Base-by-base conservation (phyloP, 2,113 vertebrate species). In the Atlantisia rogersi region DNA sequence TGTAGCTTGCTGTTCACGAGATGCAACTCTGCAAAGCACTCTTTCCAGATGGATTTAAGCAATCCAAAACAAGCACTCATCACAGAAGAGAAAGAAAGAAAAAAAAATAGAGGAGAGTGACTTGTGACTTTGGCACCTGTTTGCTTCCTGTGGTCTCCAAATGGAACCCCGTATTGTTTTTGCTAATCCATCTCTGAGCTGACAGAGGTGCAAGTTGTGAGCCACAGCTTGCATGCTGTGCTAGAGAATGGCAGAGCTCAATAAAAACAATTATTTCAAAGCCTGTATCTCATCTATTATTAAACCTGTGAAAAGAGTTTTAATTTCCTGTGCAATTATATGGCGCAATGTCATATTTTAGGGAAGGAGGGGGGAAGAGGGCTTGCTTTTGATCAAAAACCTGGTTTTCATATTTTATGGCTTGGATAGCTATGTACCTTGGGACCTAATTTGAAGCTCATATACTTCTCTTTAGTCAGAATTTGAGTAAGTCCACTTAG, bases 291-390 rank as follows among this genome's bases (percentile, higher is more conserved):
- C 97, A 98, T 98, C 96, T 97, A 98, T 98, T 98, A 98, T 98
- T 98, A 98, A 98, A 97, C 96, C 89, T 95, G 94, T 97, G 97
- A 97, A 98, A 98, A 97, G 96, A 97, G 96, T 98, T 98, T 98
- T 98, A 98, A 98, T 98, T 98, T 98, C 98, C 97, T 98, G 97
- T 97, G 97, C 97, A 98, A 97, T 98, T 98, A 98, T 88, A 95
- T 67, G 87, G 94, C 95, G 88, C 97, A 97, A 97, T 97, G 94
- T 97, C 97, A 97, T 96, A 95, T 86, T 94, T 90, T 91, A 92
- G 32, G 59, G 44, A 39, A 24, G 35, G 56, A 50, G 42, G 55
- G 31, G 21, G 42, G 86, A 89, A 74, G 53, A 85, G 84, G 88
- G 59, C 80, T 97, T 95, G 82, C 80, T 96, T 98, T 97, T 97